A percentile compares a stretch with the other conserved stretches of the same genome.
These are phyloP conservation scores for Troilus luridus DNA, from an alignment of 2,888 invertebrate species.

Conservation along the genomic window DNA sequence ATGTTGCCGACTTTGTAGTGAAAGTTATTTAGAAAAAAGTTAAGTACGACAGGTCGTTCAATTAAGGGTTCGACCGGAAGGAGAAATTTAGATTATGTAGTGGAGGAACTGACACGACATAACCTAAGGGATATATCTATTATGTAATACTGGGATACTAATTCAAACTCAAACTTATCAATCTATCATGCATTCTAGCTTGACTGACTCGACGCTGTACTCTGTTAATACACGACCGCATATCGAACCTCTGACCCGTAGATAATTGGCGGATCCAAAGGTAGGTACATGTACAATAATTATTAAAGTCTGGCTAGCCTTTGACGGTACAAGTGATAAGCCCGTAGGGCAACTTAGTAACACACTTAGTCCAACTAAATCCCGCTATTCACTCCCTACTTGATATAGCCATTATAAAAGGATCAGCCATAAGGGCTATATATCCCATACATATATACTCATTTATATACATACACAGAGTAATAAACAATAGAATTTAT, in stretches of 20 bases:
- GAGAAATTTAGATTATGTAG: too few species aligned
- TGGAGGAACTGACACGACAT: too few species aligned
- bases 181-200: not conserved
- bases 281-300: not conserved
- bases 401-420: not conserved
- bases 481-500: too few species aligned
- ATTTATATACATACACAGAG: too few species aligned
- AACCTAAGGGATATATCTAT: not conserved
- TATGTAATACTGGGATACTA: not conserved
- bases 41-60: not conserved
- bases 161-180: not conserved
- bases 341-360: not conserved
- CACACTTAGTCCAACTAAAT: not conserved
- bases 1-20: too few species aligned
- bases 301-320: not conserved
- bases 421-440: not conserved
- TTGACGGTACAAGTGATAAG: constrained; percentile 12
- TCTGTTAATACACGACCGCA: not conserved
- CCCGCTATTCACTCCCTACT: not conserved
- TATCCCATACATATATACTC: too few species aligned
- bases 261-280: not conserved
- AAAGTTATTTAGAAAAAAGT: too few species aligned
- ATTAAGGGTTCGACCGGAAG: not conserved
- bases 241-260: not conserved
- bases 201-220: not conserved